A percentile compares a stretch with the other conserved stretches of the same genome.
phyloP scores from a whole-genome alignment of 2,113 vertebrate genomes.

The Corapipo altera region DNA sequence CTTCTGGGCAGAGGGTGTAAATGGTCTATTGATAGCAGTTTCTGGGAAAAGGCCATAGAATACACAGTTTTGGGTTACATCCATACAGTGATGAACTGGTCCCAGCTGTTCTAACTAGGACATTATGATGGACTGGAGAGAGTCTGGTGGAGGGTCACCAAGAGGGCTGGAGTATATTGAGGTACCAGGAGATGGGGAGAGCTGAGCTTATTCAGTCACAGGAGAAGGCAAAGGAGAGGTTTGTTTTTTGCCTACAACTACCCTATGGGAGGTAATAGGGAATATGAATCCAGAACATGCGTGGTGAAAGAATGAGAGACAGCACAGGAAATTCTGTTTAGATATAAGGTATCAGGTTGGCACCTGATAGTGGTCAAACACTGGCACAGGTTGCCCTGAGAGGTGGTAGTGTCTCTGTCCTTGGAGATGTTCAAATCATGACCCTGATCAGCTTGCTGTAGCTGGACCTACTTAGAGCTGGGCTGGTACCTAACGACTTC shows the following conservation, averaged over 20 bases:
- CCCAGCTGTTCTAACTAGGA: too few relatives aligned
- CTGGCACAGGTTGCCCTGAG: neutral
- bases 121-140: neutral
- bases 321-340: neutral
- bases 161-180: neutral
- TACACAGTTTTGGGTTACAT: too few relatives aligned
- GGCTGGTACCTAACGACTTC: neutral
- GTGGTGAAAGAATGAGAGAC: neutral
- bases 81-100: too few relatives aligned
- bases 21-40: too few relatives aligned
- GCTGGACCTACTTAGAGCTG: neutral
- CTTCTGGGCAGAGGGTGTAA: too few relatives aligned
- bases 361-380: neutral
- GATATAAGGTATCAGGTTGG: neutral
- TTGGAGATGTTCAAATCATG: neutral
- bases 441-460: neutral
- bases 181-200: neutral
- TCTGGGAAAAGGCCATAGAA: too few relatives aligned
- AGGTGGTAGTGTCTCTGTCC: neutral
- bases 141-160: neutral
- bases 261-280: neutral
- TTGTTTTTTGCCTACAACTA: neutral
- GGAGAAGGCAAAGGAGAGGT: neutral
- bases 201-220: rapidly evolving
- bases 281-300: neutral